These are phyloP conservation scores for Machimus atricapillus DNA, from an alignment of 2,888 invertebrate species.

Conservation along the genomic window DNA sequence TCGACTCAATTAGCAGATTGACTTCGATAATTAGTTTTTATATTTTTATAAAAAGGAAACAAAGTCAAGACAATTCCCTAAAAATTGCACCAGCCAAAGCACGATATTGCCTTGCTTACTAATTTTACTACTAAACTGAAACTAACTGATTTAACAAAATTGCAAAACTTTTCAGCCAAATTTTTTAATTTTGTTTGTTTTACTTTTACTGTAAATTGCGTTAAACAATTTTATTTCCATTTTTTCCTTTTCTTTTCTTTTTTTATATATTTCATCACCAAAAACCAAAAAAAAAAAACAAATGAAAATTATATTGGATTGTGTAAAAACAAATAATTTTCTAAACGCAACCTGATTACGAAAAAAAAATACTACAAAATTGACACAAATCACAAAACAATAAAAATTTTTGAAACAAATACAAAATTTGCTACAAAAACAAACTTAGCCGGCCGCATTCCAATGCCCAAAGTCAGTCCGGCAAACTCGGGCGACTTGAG, in stretches of 20 bases:
- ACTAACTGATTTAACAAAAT: background rate
- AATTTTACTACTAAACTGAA: background rate
- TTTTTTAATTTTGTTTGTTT: background rate
- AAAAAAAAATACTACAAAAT: conserved; percentile 38
- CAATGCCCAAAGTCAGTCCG: conserved; percentile 43
- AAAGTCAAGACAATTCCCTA: conserved; percentile 25
- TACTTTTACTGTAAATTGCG: background rate
- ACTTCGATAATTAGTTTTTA: background rate
- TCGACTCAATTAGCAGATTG: background rate
- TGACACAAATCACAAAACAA: conserved; percentile 33
- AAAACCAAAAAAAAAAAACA: conserved; percentile 14
- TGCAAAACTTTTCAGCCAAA: background rate
- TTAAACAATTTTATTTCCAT: background rate
- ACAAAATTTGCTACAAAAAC: background rate
- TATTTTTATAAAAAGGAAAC: background rate
- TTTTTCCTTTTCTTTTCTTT: conserved; percentile 12
- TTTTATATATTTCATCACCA: conserved; percentile 31
- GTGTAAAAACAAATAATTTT: background rate
- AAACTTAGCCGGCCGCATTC: conserved; percentile 46
- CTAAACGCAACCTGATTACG: background rate
- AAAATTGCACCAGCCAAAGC: background rate
- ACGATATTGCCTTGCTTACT: conserved; percentile 17
- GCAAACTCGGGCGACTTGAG: conserved; percentile 45
- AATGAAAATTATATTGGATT: background rate
- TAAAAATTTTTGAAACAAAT: conserved; percentile 8